Evolutionary conservation across 2,113 vertebrate genomes (phyloP).

Genomic region (Copsychus sechellarum): DNA sequence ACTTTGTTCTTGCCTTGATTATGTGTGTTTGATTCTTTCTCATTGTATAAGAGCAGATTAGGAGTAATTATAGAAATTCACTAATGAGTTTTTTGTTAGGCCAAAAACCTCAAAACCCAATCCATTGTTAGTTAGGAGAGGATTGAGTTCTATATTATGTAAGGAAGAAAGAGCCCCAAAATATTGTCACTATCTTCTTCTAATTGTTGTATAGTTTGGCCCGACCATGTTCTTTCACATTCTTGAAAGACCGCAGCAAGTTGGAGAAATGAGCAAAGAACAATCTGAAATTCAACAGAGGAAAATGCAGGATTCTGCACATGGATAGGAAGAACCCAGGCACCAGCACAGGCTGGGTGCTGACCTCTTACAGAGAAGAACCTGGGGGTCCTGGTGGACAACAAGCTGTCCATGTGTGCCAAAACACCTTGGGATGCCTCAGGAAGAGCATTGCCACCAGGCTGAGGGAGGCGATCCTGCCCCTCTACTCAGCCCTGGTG

Average conservation of each 20-base stretch:
- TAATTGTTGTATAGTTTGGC: neutral
- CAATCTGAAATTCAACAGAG: neutral
- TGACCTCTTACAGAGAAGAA: neutral
- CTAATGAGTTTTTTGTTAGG: neutral
- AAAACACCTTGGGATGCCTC: neutral
- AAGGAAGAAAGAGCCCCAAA: neutral
- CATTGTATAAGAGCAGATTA: neutral
- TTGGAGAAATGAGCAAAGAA: neutral
- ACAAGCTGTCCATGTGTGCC: too few relatives aligned
- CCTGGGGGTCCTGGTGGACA: neutral
- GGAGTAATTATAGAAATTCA: neutral
- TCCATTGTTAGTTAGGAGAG: accelerated
- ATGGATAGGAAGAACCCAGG: neutral
- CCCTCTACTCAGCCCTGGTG: neutral
- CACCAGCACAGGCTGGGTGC: neutral
- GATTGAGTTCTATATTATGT: neutral
- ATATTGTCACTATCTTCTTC: neutral
- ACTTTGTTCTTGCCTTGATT: neutral
- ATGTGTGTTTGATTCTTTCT: neutral
- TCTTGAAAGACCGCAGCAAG: neutral
- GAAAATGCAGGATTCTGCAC: neutral
- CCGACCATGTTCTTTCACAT: neutral
- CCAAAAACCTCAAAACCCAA: neutral
- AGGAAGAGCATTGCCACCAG: neutral
- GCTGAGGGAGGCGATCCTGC: neutral